Percentiles rank a stretch among this genome's conserved stretches.
Conservation (phyloP, 30 jellyfish, hydroid and myxozoan species). For the Euphysa ruthae region DNA sequence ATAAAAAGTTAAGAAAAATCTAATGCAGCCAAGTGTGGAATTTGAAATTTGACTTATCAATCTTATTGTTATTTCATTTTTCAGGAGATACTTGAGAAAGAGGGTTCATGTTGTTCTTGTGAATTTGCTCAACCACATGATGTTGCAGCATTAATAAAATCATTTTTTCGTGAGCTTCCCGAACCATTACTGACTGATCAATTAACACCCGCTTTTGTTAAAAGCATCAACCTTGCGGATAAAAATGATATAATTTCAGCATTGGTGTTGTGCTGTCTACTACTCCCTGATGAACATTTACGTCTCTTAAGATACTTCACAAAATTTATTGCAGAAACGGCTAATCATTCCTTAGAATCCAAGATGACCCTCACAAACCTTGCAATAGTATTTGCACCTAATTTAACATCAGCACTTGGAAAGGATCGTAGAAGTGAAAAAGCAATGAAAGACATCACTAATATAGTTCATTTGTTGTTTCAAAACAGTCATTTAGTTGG, state of each 20-base stretch:
- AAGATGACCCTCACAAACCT: conserved; percentile 82
- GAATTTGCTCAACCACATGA: conserved; percentile 95
- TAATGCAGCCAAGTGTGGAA: too few species aligned
- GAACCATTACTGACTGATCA: conserved; percentile 66
- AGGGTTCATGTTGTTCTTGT: conserved; percentile 61
- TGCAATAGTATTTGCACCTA: conserved; percentile 93
- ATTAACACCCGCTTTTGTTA: conserved; percentile 52
- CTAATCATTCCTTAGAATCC: conserved; percentile 83
- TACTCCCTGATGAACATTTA: conserved; percentile 82
- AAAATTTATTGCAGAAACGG: conserved; percentile 66
- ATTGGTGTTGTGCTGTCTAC: conserved; percentile 58
- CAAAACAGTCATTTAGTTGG: conserved; percentile 62
- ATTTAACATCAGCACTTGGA: conserved; percentile 45
- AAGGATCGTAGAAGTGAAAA: conserved; percentile 75
- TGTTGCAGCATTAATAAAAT: conserved; percentile 76
- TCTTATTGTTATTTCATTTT: conserved; percentile 2
- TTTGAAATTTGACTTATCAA: too few species aligned
- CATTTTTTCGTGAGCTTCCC: conserved; percentile 88
- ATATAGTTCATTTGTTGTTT: conserved; percentile 68
- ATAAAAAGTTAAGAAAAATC: too few species aligned
- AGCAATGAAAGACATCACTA: conserved; percentile 76
- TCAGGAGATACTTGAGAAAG: conserved; percentile 53
- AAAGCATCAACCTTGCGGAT: conserved; percentile 52
- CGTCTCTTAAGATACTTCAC: conserved; percentile 77
- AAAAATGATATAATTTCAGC: conserved; percentile 65